These are phyloP conservation scores for Neodiprion pinetum DNA, from an alignment of 1,140 invertebrate species.

Conservation along the genomic window DNA sequence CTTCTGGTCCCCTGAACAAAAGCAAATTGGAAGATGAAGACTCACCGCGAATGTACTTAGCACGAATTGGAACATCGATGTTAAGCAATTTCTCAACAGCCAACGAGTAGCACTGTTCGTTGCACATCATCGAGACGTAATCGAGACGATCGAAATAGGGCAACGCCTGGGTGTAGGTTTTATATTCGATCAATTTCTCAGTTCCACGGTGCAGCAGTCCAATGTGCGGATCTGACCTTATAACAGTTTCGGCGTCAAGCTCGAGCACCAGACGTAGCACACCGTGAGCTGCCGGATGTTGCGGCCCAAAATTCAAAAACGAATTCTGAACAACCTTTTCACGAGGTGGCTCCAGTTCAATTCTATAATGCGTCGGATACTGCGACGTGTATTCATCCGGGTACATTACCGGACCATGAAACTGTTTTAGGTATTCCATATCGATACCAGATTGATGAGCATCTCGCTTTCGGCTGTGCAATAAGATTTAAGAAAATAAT, in stretches of 20 bases:
- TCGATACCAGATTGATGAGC: slow-evolving; percentile 78
- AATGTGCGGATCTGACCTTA: slow-evolving; percentile 93
- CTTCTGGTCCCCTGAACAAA: no score
- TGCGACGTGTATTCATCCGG: slow-evolving; percentile 66
- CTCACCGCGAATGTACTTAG: slow-evolving; percentile 95
- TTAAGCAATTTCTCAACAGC: slow-evolving; percentile 97
- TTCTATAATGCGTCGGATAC: background rate
- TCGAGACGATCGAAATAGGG: slow-evolving; percentile 99
- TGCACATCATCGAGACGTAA: slow-evolving; percentile 99
- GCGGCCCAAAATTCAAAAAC: slow-evolving; percentile 95
- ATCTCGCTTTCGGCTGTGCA: slow-evolving; percentile 34
- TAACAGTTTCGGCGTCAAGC: slow-evolving; percentile 92
- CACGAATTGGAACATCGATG: slow-evolving; percentile 91
- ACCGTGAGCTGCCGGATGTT: slow-evolving; percentile 98
- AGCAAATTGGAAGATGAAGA: slow-evolving; percentile 27
- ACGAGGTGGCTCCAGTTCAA: slow-evolving; percentile 47
- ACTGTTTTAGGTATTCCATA: slow-evolving; percentile 73
- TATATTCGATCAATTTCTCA: slow-evolving; percentile 98
- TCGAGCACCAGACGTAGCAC: slow-evolving; percentile 95
- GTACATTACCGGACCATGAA: slow-evolving; percentile 75
- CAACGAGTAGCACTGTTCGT: slow-evolving; percentile 96
- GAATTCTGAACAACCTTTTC: slow-evolving; percentile 84
- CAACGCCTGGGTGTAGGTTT: slow-evolving; percentile 96
- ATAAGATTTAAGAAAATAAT: no score
- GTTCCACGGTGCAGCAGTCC: slow-evolving; percentile 95